phyloP scores from a whole-genome alignment of 2,797 vertebrate species.

The Lutjanus campechanus region DNA sequence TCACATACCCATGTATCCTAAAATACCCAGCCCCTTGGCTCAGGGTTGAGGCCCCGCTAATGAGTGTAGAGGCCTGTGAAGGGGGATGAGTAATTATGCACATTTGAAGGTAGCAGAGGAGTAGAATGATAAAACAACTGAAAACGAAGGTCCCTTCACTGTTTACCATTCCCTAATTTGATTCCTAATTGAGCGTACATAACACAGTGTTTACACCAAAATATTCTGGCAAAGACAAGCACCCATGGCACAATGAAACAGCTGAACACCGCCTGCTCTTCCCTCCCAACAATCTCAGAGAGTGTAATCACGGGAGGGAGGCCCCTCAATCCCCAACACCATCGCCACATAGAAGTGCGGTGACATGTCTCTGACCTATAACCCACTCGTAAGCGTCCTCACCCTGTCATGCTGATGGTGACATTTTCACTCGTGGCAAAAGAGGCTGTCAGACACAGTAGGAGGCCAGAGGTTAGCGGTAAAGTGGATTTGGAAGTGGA shows the following conservation, averaged over 20 bases:
- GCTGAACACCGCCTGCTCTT: slow-evolving; percentile 34
- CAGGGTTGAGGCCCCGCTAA: slow-evolving; percentile 54
- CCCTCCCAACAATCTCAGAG: slow-evolving; percentile 24
- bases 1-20: slow-evolving; percentile 47
- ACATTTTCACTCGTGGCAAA: slow-evolving; percentile 66
- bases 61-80: slow-evolving; percentile 59
- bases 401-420: slow-evolving; percentile 48
- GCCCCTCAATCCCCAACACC: slow-evolving; percentile 17
- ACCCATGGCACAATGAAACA: slow-evolving; percentile 33
- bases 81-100: slow-evolving; percentile 69
- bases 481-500: slow-evolving; percentile 44
- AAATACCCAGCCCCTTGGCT: slow-evolving; percentile 53
- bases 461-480: slow-evolving; percentile 54
- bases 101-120: slow-evolving; percentile 60
- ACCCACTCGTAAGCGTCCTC: slow-evolving; percentile 39
- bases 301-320: slow-evolving; percentile 12
- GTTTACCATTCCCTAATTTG: slow-evolving; percentile 74
- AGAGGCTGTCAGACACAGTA: slow-evolving; percentile 49
- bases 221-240: slow-evolving; percentile 62
- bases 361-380: slow-evolving; percentile 42
- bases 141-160: slow-evolving; percentile 73
- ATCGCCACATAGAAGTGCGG: slow-evolving; percentile 6
- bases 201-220: slow-evolving; percentile 74
- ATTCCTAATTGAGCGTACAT: slow-evolving; percentile 75
- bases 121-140: slow-evolving; percentile 65